A percentile compares a stretch with the other conserved stretches of the same genome.
phyloP scores from a whole-genome alignment of 2,113 vertebrate species.

The Ia io region DNA sequence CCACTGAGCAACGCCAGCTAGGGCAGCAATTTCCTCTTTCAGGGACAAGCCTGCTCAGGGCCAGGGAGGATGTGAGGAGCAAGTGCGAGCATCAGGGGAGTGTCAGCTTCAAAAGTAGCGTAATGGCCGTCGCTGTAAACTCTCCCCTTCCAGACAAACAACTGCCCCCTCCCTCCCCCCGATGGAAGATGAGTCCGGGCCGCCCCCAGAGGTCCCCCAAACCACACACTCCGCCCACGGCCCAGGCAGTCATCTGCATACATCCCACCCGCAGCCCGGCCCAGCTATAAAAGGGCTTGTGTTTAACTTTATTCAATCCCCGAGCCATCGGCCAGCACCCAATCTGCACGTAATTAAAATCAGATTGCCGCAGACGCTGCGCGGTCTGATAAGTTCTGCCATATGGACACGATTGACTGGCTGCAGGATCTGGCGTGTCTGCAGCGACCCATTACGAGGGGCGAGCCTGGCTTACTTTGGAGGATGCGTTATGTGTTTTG shows the following conservation, averaged over 20 bases:
- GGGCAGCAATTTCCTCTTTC: not conserved
- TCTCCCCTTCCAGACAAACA: conserved; percentile 11
- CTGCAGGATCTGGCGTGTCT: conserved; percentile 74
- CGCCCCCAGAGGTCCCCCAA: not conserved
- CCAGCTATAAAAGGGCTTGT: conserved; percentile 60
- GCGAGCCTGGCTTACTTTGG: conserved; percentile 64
- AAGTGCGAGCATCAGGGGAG: not conserved
- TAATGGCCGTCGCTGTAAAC: not conserved
- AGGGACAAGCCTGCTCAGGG: not conserved
- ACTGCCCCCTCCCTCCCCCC: conserved; percentile 23
- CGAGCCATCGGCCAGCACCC: conserved; percentile 55
- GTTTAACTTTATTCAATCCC: conserved; percentile 63
- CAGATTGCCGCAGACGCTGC: conserved; percentile 62
- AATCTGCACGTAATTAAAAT: conserved; percentile 79
- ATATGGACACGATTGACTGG: conserved; percentile 63
- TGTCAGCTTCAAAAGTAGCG: not conserved
- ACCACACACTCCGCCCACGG: not conserved
- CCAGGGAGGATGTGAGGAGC: not conserved
- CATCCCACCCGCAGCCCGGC: conserved; percentile 5
- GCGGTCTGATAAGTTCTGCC: conserved; percentile 67
- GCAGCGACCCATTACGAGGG: conserved; percentile 58
- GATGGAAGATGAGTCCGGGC: conserved; percentile 49
- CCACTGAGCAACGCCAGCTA: no score
- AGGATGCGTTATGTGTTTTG: conserved; percentile 61
- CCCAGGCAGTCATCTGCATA: conserved; percentile 32